Percentiles rank a stretch among this genome's conserved stretches.
phyloP scores from a whole-genome alignment of 2,797 vertebrate species.

The Xerus rutilus region DNA sequence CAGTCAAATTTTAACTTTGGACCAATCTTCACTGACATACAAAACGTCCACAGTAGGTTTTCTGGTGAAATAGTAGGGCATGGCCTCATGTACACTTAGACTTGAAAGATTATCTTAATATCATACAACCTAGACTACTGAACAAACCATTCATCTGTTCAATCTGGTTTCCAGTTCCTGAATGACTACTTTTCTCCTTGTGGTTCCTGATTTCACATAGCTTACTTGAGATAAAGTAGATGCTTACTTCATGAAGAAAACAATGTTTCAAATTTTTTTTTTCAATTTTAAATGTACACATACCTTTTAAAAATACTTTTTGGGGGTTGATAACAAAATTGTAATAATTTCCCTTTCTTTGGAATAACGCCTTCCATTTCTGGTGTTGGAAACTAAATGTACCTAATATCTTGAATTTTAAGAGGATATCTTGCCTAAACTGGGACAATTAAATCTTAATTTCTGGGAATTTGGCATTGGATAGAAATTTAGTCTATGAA shows the following conservation, averaged over 20 bases:
- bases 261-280: not conserved
- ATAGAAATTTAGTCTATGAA: not conserved
- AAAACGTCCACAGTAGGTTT: not conserved
- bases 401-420: not conserved
- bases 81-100: not conserved
- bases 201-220: not conserved
- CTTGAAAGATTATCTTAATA: not conserved
- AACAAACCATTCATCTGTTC: not conserved
- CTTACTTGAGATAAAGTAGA: not conserved
- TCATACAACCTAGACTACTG: not conserved
- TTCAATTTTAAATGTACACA: not conserved
- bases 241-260: not conserved
- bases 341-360: not conserved
- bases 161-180: not conserved
- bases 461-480: not conserved
- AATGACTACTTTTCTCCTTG: not conserved
- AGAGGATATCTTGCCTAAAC: not conserved
- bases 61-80: not conserved
- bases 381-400: not conserved
- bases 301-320: not conserved
- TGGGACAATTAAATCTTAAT: not conserved
- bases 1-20: not conserved
- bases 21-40: not conserved
- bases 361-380: not conserved
- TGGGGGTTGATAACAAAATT: not conserved